These are phyloP conservation scores for Eurystomus glaucurus DNA, from an alignment of 2,797 vertebrate genomes.

Conservation along the genomic window DNA sequence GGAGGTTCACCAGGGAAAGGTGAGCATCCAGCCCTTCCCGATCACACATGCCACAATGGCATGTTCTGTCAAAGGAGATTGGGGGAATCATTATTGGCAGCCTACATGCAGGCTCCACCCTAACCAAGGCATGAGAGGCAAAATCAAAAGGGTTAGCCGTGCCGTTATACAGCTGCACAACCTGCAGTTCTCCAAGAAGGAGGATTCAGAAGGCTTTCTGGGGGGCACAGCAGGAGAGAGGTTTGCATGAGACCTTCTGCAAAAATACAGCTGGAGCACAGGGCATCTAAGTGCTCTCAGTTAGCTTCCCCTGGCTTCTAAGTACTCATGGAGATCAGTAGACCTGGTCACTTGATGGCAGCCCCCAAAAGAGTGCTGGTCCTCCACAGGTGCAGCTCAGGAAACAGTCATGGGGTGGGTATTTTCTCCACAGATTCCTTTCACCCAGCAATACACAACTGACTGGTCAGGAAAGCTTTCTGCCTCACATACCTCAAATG, in stretches of 20 bases:
- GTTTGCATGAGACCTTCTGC: neutral
- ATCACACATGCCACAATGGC: neutral
- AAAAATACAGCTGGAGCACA: neutral
- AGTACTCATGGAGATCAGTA: fast-evolving
- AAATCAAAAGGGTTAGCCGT: fast-evolving
- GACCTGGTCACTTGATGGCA: neutral
- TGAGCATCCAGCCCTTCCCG: neutral
- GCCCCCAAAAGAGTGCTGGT: neutral
- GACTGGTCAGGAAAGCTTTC: neutral
- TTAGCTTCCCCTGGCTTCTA: neutral
- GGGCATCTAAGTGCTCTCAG: neutral
- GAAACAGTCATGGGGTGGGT: fast-evolving
- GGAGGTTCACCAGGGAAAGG: neutral
- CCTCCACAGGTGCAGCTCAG: neutral
- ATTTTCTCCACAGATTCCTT: neutral
- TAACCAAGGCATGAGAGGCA: neutral
- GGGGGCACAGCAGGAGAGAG: neutral
- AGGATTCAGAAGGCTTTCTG: neutral
- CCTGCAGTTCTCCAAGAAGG: neutral
- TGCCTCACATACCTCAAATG: neutral
- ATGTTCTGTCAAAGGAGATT: neutral
- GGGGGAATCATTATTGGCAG: neutral
- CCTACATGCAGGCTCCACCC: fast-evolving
- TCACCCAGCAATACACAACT: neutral
- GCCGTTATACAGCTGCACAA: fast-evolving